Base-by-base conservation (phyloP, 2,888 invertebrate species). In the Aleiodes testaceus region DNA sequence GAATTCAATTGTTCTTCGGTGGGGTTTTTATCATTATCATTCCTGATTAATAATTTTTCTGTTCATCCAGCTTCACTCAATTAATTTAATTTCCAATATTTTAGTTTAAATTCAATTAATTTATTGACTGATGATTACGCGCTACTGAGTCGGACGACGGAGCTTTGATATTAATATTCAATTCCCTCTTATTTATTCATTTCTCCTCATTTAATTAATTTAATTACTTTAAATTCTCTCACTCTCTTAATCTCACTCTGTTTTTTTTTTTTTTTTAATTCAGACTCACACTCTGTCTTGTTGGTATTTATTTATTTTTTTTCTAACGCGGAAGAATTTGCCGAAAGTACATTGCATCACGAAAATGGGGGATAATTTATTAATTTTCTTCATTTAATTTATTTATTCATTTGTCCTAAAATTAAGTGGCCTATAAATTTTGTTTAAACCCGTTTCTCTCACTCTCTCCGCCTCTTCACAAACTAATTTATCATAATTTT, bases 131-230 rank as follows among this genome's bases (percentile, higher is more conserved):
- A 53, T 47, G 50, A 69, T 73, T 65, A 80, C 80, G 80, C 82
- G 82, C 81, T 82, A 84, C 83, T 81, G 85, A 85, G 84, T 83
- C 85, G 82, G 84, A 84, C 82, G 82, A 85, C 82, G 85, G 84
- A 85, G 81, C 82, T 77, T 80, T 36, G 79, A 78, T 82, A 79
- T 73, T 73, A 66, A 74, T 70, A 49, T 66, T 75, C 76, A 75
- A 47, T 67, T 65, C 45, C 45, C n/a, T 45, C 45, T 18, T 26
- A 14, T 63, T 49, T 66, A 16, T 50, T 53, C 11, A 1, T n/a
- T 59, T 72, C 66, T 67, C 61, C 52, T 59, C 61, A 49, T 76
- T 74, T 74, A 71, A 61, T 66, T 74, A 69, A 59, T 22, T 53
- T 63, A 72, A 74, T 59, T 30, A 50, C 66, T 66, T 44, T 65